Evolutionary conservation across 2,888 invertebrate species (phyloP).

Genomic region (Amblyjoppa proteus): DNA sequence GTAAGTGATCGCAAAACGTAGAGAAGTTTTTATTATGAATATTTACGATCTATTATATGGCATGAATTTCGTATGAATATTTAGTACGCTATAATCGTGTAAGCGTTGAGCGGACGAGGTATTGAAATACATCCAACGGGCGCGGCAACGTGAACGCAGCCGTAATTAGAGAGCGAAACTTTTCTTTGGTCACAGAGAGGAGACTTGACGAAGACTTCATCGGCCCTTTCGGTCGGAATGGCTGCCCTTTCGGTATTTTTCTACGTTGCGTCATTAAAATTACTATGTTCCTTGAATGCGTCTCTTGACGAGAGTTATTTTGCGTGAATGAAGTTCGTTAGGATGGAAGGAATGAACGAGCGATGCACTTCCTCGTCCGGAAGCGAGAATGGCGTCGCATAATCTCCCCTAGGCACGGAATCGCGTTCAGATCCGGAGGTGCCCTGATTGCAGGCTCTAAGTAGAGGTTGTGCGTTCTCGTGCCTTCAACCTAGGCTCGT

Average conservation of each 20-base stretch:
- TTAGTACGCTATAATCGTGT: not conserved
- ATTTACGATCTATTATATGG: not conserved
- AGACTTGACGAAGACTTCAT: not conserved
- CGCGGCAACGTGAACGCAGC: not conserved
- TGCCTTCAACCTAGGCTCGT: no score
- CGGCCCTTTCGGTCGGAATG: not conserved
- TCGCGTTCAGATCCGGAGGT: not conserved
- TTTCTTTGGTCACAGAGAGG: not conserved
- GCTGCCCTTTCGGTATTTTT: not conserved
- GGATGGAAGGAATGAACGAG: not conserved
- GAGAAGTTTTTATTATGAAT: not conserved
- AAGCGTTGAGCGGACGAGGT: not conserved
- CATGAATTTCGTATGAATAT: not conserved
- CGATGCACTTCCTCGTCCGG: not conserved
- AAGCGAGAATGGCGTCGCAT: not conserved
- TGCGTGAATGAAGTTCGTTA: slow-evolving; percentile 6
- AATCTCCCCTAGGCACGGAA: not conserved
- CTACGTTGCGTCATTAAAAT: not conserved
- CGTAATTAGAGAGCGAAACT: not conserved
- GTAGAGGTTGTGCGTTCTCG: not conserved
- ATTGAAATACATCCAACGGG: not conserved
- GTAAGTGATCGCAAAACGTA: not conserved
- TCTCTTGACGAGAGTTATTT: not conserved
- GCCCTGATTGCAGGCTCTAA: not conserved
- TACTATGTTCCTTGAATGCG: not conserved